Base-by-base conservation (phyloP, 2,888 invertebrate genomes). In the Nemotelus pantherinus region DNA sequence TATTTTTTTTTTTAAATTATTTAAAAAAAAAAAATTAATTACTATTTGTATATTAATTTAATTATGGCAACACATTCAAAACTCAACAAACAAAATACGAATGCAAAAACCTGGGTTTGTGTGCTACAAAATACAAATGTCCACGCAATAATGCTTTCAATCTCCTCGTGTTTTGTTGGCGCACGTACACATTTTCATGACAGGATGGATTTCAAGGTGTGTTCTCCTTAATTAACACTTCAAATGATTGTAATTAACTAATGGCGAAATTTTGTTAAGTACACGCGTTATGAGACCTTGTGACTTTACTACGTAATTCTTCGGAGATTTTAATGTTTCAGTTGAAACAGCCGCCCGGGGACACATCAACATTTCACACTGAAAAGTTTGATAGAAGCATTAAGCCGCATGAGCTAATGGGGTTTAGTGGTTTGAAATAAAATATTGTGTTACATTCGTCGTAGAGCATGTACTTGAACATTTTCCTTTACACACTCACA, bases 191-290 rank as follows among this genome's bases (percentile, higher is more conserved):
- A 47, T 70, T 74, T 74, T 74, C 74, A 74, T 50, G 50, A 41
- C 63, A 53, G 55, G 70, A 70, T 70, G 70, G 47, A 55, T 65
- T 63, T 65, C 70, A 78, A 78, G 80, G 80, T 80, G 79, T 79
- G 80, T 53, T 77, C 77, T 77, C 72, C 77, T 79, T 80, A 80
- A 80, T 80, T 80, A 80, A 77, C 77, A 76, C 75, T 77, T 74
- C 77, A 71, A 78, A 80, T 80, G 79, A 80, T 78, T 80, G 76
- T 80, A 80, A 80, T 80, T 80, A 80, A 80, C 80, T 79, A 80
- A 80, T 80, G 80, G 80, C 65, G 77, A 79, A 80, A 79, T 80
- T 80, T 79, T 79, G 80, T 80, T 80, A 77, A 80, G 79, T 80
- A 79, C 77, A 77, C 75, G 77, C 78, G 76, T 80, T 78, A 79